A percentile compares a stretch with the other conserved stretches of the same genome.
phyloP scores from a whole-genome alignment of 1,140 invertebrate genomes.

The Ctenoplectra terminalis region DNA sequence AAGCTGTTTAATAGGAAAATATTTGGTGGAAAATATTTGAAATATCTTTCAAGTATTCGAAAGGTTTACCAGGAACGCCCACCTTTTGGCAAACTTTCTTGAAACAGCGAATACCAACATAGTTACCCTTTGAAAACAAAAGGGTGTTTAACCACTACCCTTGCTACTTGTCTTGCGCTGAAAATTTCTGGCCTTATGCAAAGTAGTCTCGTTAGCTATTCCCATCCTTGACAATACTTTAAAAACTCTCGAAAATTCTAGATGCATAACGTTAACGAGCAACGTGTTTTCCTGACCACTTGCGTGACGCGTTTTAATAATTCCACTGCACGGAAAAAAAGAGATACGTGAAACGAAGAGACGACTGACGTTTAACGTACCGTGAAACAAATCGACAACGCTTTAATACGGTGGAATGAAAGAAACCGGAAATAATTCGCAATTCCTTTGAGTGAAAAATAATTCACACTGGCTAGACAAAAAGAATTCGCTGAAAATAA shows the following conservation, averaged over 20 bases:
- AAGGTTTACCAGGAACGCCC: too few species aligned
- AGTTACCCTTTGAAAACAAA: not conserved
- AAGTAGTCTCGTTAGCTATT: not conserved
- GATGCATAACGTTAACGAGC: not conserved
- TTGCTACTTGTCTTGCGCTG: not conserved
- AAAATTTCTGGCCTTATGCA: not conserved
- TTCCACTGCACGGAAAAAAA: too few species aligned
- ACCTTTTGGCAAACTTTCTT: not conserved
- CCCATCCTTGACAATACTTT: not conserved
- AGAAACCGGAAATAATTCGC: constrained; percentile 7
- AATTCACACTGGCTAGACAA: not conserved
- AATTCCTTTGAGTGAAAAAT: not conserved
- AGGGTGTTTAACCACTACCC: too few species aligned
- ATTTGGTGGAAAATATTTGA: too few species aligned
- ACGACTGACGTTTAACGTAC: not conserved
- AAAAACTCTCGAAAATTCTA: not conserved
- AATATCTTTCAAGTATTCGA: not conserved
- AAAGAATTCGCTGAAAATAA: not conserved
- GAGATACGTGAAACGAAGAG: not conserved
- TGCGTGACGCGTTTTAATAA: not conserved
- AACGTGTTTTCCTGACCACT: not conserved
- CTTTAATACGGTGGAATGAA: not conserved
- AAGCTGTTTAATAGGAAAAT: not conserved
- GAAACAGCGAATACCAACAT: not conserved
- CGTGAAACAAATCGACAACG: constrained; percentile 6